Conservation (phyloP, 2,888 invertebrate genomes). For the Coelinius sp. region DNA sequence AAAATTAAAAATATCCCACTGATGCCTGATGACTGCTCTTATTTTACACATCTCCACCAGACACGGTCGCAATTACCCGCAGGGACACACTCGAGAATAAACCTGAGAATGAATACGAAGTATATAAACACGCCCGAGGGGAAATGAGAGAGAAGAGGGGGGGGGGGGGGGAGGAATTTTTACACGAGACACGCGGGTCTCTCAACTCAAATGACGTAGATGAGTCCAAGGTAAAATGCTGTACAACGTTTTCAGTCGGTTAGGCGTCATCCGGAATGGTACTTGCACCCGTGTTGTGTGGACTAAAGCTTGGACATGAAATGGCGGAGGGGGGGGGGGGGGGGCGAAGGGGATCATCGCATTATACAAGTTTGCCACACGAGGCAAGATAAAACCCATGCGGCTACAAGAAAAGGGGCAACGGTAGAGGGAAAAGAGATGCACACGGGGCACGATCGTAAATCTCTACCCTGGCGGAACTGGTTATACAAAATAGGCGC, state of each 20-base stretch:
- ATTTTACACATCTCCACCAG: neutral
- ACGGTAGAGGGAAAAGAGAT: constrained; percentile 30
- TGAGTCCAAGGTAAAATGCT: constrained; percentile 31
- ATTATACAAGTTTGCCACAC: constrained; percentile 21
- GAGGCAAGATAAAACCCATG: constrained; percentile 7
- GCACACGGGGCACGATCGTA: constrained; percentile 57
- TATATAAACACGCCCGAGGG: constrained; percentile 18
- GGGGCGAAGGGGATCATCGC: constrained; percentile 23
- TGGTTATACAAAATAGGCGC: constrained; percentile 68
- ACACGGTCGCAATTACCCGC: constrained; percentile 16
- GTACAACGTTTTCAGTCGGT: constrained; percentile 18
- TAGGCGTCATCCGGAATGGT: constrained; percentile 33
- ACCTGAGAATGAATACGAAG: constrained; percentile 18
- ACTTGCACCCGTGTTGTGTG: constrained; percentile 20
- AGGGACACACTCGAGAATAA: constrained; percentile 9
- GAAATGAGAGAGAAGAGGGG: too few relatives aligned
- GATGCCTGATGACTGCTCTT: neutral
- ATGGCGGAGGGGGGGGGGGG: neutral
- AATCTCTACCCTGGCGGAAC: constrained; percentile 64
- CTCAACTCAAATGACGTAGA: constrained; percentile 28
- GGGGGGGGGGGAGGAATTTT: neutral
- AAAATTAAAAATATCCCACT: neutral
- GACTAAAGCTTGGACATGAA: constrained; percentile 4
- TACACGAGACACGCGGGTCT: neutral
- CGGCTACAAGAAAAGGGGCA: constrained; percentile 19